Base-by-base conservation (phyloP, 2,113 vertebrate species). In the Gadus macrocephalus region DNA sequence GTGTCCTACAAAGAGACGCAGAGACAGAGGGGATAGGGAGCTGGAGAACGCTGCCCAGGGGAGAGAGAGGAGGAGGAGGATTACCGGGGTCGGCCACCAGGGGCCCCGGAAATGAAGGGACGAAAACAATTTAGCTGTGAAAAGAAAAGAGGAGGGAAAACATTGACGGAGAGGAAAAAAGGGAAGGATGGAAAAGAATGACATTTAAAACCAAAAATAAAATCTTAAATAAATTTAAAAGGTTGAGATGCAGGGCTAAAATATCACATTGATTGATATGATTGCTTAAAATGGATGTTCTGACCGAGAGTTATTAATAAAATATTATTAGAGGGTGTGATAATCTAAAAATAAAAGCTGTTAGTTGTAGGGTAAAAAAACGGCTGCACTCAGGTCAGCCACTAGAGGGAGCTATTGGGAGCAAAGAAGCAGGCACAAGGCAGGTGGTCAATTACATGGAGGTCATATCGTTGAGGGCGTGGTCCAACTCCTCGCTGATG, bases 401-500 rank as follows among this genome's bases (percentile, higher is more conserved):
- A 86, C 68, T 31, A 77, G 84, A 71, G 79, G 79, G 80, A 31
- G 75, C 76, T 81, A 76, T 7, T 75, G 70, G 64, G 19, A 55
- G 38, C 70, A 81, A 59, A 35, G 11, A 53, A 53, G 42, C 68
- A 81, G 14, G 78, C 68, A 72, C 73, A 78, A 83, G 42, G 78
- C 69, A 35, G 66, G 68, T 74, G 81, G 76, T 78, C 86, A 94
- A 93, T 99, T 99, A 98, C 96, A 99, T 98, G 93, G 97, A 98
- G 81, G 97, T 98, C 96, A 99, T 98, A 84, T 99, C 97, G 81
- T 98, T 98, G 94, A 99, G 96, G 89, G 97, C 95, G 90, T 98
- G 95, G 94, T 98, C 97, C 93, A 99, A 93, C 94, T 98, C 96
- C 93, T 99, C 97, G 87, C 96, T 99, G 97, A 99, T 98, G 92